A percentile compares a stretch with the other conserved stretches of the same genome.
Evolutionary conservation across 1,140 invertebrate species (phyloP).

Genomic region (Micrasema longulum): DNA sequence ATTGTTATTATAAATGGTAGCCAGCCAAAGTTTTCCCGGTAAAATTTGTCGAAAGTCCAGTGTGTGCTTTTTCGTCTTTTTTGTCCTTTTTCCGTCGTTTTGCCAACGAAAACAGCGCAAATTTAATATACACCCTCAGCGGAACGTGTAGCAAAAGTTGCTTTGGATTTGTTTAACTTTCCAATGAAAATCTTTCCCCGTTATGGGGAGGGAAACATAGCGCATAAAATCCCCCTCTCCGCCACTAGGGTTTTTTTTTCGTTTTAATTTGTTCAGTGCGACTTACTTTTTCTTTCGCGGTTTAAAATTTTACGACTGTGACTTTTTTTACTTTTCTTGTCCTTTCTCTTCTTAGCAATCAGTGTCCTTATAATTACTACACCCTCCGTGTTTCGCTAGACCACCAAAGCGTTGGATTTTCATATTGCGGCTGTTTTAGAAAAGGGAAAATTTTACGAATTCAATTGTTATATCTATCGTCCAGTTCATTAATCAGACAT

Average conservation of each 20-base stretch:
- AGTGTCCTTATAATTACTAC: no score
- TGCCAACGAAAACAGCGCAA: neutral
- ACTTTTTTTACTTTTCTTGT: no score
- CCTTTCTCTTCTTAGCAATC: no score
- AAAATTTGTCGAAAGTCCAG: neutral
- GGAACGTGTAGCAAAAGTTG: neutral
- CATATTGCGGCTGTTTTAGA: no score
- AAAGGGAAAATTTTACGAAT: no score
- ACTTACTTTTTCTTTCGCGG: neutral
- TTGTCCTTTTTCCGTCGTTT: neutral
- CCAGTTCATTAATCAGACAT: no score
- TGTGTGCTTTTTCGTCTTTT: constrained; percentile 3
- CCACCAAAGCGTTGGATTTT: no score
- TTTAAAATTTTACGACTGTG: neutral
- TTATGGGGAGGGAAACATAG: neutral
- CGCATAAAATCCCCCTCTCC: neutral
- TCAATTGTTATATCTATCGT: no score
- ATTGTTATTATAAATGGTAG: neutral
- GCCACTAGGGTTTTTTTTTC: neutral
- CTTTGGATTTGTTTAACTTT: constrained; percentile 16
- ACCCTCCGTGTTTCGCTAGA: no score
- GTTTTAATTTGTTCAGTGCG: constrained; percentile 8
- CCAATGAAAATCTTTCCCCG: constrained; percentile 18
- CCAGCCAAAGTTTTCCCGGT: neutral
- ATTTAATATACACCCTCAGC: constrained; percentile 7